Percentiles rank a stretch among this genome's conserved stretches.
These are phyloP conservation scores for Malurus elegans DNA, from an alignment of 2,113 vertebrate species.

Conservation along the genomic window DNA sequence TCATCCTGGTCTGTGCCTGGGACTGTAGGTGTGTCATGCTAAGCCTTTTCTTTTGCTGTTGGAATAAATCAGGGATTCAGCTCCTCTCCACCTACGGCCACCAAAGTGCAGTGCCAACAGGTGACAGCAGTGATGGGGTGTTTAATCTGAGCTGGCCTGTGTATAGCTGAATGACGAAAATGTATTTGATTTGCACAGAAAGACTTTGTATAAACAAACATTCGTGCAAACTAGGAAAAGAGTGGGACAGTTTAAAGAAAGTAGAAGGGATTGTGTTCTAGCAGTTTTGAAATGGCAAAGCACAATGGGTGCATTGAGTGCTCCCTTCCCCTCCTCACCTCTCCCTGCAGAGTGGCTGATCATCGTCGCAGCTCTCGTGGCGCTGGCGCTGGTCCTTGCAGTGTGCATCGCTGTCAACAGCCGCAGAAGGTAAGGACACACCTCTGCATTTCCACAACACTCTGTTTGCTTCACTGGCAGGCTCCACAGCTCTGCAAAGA, in stretches of 20 bases:
- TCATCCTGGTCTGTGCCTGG: neutral
- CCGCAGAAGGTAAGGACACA: slow-evolving; percentile 53
- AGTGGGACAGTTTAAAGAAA: neutral
- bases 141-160: neutral
- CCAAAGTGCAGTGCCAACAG: neutral
- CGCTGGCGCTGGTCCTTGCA: slow-evolving; percentile 39
- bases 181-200: neutral
- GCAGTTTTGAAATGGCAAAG: neutral
- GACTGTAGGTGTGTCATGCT: neutral
- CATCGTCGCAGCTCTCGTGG: slow-evolving; percentile 46
- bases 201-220: neutral
- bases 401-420: slow-evolving; percentile 67
- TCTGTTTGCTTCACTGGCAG: neutral
- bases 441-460: neutral
- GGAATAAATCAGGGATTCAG: neutral
- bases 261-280: neutral
- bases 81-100: neutral
- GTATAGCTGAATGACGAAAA: neutral
- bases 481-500: neutral
- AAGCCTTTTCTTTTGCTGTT: neutral
- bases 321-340: neutral
- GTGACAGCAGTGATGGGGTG: neutral
- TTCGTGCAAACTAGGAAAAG: neutral
- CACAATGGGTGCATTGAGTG: too few species aligned
- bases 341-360: slow-evolving; percentile 63